These are phyloP conservation scores for Delphinus delphis DNA, from an alignment of 2,113 vertebrate species.

Conservation along the genomic window DNA sequence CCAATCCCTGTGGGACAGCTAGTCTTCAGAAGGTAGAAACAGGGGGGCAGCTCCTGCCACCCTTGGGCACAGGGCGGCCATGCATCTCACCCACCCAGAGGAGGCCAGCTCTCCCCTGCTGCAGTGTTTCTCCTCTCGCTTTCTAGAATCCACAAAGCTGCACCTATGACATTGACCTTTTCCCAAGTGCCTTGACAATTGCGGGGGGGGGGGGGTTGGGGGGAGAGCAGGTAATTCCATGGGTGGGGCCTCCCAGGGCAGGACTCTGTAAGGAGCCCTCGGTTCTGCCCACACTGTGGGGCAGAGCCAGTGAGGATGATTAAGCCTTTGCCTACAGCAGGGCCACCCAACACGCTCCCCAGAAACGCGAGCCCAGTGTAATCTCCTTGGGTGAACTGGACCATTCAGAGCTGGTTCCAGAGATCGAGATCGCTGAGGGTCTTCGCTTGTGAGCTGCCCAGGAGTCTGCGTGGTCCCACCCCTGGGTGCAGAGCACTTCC, in stretches of 20 bases:
- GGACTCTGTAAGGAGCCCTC: not conserved
- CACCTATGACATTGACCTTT: not conserved
- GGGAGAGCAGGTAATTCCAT: not conserved
- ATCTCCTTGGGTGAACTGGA: not conserved
- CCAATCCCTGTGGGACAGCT: not conserved
- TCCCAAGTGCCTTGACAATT: not conserved
- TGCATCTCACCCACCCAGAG: not conserved
- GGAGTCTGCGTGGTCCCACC: not conserved
- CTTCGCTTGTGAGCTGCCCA: fast-evolving
- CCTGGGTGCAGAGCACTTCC: not conserved
- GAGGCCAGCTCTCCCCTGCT: too few relatives aligned
- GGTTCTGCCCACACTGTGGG: fast-evolving
- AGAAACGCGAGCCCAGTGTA: not conserved
- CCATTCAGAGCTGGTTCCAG: not conserved
- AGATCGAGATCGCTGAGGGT: not conserved
- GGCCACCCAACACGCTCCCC: not conserved
- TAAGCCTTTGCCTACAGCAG: not conserved
- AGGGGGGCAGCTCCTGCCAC: not conserved
- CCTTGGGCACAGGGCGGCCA: not conserved
- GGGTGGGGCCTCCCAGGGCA: not conserved
- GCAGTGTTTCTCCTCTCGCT: not conserved
- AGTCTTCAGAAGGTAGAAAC: not conserved
- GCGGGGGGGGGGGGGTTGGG: too few relatives aligned
- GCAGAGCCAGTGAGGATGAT: not conserved
- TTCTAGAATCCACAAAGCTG: not conserved